These are phyloP conservation scores for Gopherus flavomarginatus DNA, from an alignment of 2,113 vertebrate genomes.

Conservation along the genomic window DNA sequence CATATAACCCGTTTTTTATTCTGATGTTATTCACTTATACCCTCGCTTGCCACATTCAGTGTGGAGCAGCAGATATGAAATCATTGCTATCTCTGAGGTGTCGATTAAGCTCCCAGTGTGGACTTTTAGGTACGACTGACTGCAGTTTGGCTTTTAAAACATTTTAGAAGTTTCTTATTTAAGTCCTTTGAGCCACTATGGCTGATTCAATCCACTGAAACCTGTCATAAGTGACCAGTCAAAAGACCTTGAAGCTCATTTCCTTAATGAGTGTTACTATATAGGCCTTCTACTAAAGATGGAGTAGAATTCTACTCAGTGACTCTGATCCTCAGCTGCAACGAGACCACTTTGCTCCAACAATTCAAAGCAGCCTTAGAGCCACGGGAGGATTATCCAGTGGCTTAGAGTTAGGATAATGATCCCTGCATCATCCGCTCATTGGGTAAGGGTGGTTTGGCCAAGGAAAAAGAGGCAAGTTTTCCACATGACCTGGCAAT, in stretches of 20 bases:
- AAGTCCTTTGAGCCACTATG: neutral
- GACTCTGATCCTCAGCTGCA: rapidly evolving
- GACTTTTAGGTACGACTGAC: neutral
- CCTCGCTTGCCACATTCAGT: too few relatives aligned
- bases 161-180: neutral
- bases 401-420: neutral
- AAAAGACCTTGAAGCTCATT: neutral
- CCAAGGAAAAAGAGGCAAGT: rapidly evolving
- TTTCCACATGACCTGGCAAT: neutral
- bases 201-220: neutral
- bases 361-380: neutral
- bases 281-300: neutral
- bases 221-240: neutral
- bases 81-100: neutral
- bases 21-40: neutral
- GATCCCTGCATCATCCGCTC: rapidly evolving
- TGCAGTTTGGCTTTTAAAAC: neutral
- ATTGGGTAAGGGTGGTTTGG: neutral
- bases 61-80: neutral
- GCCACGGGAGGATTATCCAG: neutral
- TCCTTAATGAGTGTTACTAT: neutral
- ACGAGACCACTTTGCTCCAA: neutral
- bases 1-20: neutral
- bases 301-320: rapidly evolving
- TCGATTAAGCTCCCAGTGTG: rapidly evolving